Evolutionary conservation across 1,140 invertebrate species (phyloP).

Genomic region (Drosophila subobscura): DNA sequence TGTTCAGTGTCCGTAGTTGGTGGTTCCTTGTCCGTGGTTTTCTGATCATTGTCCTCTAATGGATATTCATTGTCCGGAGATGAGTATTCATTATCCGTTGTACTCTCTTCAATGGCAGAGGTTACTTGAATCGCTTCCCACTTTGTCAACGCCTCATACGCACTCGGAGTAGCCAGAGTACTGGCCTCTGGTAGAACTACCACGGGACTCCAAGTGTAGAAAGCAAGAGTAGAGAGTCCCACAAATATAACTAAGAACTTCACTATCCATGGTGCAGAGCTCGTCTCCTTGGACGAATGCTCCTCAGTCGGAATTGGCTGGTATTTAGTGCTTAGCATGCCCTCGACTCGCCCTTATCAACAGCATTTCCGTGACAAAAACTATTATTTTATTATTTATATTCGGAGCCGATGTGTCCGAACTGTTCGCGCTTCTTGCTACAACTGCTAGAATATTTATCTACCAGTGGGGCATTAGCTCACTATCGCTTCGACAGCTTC

Average conservation of each 20-base stretch:
- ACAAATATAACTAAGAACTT: slow-evolving; percentile 1
- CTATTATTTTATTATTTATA: neutral
- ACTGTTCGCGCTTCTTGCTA: neutral
- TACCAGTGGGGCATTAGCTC: neutral
- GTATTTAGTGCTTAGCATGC: slow-evolving; percentile 41
- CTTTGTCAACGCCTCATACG: no score
- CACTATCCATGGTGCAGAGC: slow-evolving; percentile 1
- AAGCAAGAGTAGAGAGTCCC: slow-evolving; percentile 1
- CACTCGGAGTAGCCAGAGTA: neutral
- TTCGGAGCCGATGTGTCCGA: slow-evolving; percentile 14
- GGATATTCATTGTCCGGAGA: no score
- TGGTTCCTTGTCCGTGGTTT: no score
- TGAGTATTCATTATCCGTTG: no score
- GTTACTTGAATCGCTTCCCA: no score
- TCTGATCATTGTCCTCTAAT: no score
- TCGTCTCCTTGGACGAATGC: no score
- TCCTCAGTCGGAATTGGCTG: slow-evolving; percentile 26
- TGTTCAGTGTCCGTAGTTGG: no score
- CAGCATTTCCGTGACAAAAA: neutral
- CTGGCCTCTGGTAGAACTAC: neutral
- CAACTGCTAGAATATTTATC: slow-evolving; percentile 16
- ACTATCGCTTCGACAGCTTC: neutral
- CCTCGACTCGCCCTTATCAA: no score
- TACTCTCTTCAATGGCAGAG: no score
- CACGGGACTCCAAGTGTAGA: neutral